Evolutionary conservation across 2,113 vertebrate species (phyloP).

Genomic region (Okapia johnstoni): DNA sequence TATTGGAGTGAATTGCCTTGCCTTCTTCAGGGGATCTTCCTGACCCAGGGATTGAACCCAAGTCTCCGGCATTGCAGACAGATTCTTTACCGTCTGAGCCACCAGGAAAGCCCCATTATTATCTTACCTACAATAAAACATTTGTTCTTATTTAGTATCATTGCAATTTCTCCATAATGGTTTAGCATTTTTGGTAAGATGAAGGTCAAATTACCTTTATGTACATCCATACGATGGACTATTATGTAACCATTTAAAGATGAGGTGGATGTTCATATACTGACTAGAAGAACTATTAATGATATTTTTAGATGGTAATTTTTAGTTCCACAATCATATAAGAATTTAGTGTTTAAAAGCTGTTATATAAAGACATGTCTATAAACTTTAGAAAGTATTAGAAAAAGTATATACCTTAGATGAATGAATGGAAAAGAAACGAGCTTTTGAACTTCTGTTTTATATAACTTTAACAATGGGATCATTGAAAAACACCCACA

Average conservation of each 20-base stretch:
- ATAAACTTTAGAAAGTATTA: slow-evolving; percentile 10
- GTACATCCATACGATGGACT: not conserved
- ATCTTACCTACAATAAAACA: not conserved
- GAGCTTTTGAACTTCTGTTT: not conserved
- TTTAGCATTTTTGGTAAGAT: slow-evolving; percentile 20
- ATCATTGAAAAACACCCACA: not conserved
- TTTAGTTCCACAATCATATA: not conserved
- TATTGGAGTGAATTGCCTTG: not conserved
- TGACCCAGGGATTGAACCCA: not conserved
- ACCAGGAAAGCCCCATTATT: not conserved
- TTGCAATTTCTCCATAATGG: not conserved
- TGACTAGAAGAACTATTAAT: not conserved
- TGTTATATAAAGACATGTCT: not conserved
- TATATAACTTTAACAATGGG: not conserved
- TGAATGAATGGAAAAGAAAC: slow-evolving; percentile 1
- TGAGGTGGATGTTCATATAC: not conserved
- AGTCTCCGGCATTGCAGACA: not conserved
- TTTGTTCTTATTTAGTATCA: not conserved
- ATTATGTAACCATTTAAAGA: not conserved
- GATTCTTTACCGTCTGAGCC: not conserved
- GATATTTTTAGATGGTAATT: slow-evolving; percentile 16
- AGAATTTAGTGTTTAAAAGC: slow-evolving; percentile 29
- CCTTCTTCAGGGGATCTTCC: not conserved
- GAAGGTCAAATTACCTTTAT: slow-evolving; percentile 9
- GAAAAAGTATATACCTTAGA: not conserved